A percentile compares a stretch with the other conserved stretches of the same genome.
Evolutionary conservation across 2,888 invertebrate species (phyloP).

Genomic region (Notodonta dromedarius): DNA sequence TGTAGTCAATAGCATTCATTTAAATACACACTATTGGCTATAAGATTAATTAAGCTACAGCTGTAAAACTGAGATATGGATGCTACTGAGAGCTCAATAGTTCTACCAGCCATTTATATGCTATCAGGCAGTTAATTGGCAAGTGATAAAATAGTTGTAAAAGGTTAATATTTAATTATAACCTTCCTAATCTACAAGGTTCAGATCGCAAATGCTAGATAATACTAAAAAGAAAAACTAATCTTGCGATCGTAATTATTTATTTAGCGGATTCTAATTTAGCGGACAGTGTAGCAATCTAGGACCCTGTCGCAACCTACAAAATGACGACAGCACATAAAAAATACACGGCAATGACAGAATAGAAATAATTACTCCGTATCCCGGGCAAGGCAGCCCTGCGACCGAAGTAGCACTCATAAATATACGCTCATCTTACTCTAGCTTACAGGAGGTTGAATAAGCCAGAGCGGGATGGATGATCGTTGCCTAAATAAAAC

Average conservation of each 20-base stretch:
- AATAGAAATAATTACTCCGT: conserved; percentile 84
- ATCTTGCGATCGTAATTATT: conserved; percentile 22
- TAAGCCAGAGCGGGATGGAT: conserved; percentile 63
- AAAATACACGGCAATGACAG: conserved; percentile 83
- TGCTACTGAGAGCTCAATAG: too few species aligned
- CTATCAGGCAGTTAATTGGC: too few species aligned
- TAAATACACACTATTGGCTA: neutral
- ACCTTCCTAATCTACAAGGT: neutral
- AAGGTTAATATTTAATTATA: too few species aligned
- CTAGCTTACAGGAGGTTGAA: conserved; percentile 40
- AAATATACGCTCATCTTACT: conserved; percentile 63
- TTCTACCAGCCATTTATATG: too few species aligned
- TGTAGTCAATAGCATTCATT: neutral
- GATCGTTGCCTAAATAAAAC: conserved; percentile 81
- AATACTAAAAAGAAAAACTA: conserved; percentile 14
- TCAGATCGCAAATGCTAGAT: neutral
- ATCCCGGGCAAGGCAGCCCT: conserved; percentile 80
- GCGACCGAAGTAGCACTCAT: conserved; percentile 45
- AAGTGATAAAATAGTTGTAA: too few species aligned
- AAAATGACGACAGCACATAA: conserved; percentile 71
- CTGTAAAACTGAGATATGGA: too few species aligned
- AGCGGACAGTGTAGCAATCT: conserved; percentile 31
- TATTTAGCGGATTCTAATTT: conserved; percentile 37
- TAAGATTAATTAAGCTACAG: too few species aligned
- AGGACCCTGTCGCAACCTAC: conserved; percentile 46